Evolutionary conservation across 1,140 invertebrate genomes (phyloP).

Genomic region (Drosophila kikkawai): DNA sequence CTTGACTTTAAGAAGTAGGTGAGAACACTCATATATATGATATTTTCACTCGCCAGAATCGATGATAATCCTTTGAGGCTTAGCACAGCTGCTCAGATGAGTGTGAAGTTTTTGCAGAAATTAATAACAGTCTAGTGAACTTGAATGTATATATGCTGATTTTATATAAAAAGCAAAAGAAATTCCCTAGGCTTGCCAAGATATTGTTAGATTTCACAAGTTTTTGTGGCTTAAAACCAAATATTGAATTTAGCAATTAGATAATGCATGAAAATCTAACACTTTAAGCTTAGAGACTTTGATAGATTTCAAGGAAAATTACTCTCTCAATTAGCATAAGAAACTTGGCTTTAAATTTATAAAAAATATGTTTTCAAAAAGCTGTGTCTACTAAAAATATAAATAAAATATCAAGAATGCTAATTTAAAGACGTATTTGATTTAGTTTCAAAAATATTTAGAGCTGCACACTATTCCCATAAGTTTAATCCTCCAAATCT

Average conservation of each 20-base stretch:
- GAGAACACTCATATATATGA: slow-evolving; percentile 18
- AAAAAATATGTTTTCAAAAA: not conserved
- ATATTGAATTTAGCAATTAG: slow-evolving; percentile 15
- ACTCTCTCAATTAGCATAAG: not conserved
- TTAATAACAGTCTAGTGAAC: slow-evolving; percentile 13
- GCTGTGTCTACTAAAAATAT: not conserved
- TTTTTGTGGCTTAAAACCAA: not conserved
- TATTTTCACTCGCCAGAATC: slow-evolving; percentile 38
- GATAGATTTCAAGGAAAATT: not conserved
- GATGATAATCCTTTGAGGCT: slow-evolving; percentile 40
- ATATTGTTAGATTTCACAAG: slow-evolving; percentile 14
- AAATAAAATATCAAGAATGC: not conserved
- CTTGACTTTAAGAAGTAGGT: slow-evolving; percentile 36
- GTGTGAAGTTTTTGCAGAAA: slow-evolving; percentile 20
- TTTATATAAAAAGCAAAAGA: not conserved
- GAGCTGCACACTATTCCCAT: not conserved
- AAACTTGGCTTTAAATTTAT: not conserved
- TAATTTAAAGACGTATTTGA: not conserved
- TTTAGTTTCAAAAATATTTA: not conserved
- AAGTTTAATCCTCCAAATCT: not conserved
- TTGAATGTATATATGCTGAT: not conserved
- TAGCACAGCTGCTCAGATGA: slow-evolving; percentile 9
- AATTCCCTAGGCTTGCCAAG: too few relatives aligned
- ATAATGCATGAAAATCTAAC: not conserved
- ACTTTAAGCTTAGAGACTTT: not conserved